Evolutionary conservation across 2,888 invertebrate genomes (phyloP), one percentile per base, ranked within the genome.

Genomic region (Drosophila macrospina): DNA sequence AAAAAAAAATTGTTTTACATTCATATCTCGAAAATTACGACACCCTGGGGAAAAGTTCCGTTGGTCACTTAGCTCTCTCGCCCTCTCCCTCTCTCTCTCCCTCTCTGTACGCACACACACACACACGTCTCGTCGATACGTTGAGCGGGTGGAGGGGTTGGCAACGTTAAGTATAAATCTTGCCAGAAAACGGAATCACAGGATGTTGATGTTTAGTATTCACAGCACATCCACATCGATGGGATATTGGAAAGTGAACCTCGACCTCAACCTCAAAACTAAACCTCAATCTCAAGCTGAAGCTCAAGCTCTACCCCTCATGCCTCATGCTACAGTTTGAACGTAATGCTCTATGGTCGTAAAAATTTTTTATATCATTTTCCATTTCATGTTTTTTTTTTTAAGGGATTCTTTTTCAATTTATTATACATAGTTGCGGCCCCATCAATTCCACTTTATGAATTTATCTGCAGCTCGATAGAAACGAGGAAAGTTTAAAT

Each of bases 21-120:
- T 91, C 91, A 91, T 91, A 91, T 91, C 91, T 91, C 89, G 90
- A 88, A 89, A 89, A 85, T 89, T 90, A 91, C 91, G 91, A 89
- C 86, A 91, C 91, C 90, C 91, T 48, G 64, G 91, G 91, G 91
- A 91, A 79, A 74, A 37, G 69, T 68, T 72, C 65, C 71, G 69
- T 72, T 81, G 84, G 88, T 85, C 88, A 86, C 80, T 84, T 70
- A 56, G 68, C 57, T 10, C 20, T 20, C 20, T n/a, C n/a, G n/a
- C n/a, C n/a, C n/a, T n/a, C n/a, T 11, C 32, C 15, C 42, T 4
- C 11, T 16, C 16, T 28, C 37, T 7, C 28, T 4, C 20, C n/a
- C 42, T n/a, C n/a, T n/a, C n/a, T n/a, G 15, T 15, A 45, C 7
- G 5, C 28, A 28, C 28, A 7, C 28, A 7, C 28, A 28, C 28